Percentiles rank a stretch among this genome's conserved stretches.
Conservation (phyloP, 2,797 vertebrate species). For the Falco naumanni region DNA sequence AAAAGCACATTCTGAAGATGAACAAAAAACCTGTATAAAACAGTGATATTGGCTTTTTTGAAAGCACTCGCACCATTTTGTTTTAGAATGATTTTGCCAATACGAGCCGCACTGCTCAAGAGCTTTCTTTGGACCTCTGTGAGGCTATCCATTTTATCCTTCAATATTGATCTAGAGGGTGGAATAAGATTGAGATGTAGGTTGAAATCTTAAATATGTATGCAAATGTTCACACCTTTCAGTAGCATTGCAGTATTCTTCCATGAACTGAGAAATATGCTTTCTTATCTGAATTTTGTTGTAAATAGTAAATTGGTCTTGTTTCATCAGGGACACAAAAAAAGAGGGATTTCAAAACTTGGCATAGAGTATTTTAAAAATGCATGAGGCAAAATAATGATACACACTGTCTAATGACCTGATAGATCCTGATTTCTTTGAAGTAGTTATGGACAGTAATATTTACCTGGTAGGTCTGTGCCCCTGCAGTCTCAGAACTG, state of each 20-base stretch:
- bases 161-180: conserved; percentile 1
- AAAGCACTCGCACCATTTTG: not conserved
- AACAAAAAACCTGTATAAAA: not conserved
- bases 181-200: conserved; percentile 12
- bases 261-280: conserved; percentile 14
- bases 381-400: conserved; percentile 47
- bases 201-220: conserved; percentile 7
- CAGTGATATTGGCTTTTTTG: conserved; percentile 15
- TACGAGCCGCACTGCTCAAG: not conserved
- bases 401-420: conserved; percentile 58
- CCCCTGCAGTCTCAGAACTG: conserved; percentile 56
- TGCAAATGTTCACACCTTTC: conserved; percentile 8
- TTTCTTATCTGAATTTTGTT: conserved; percentile 36
- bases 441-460: conserved; percentile 65
- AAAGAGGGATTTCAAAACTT: conserved; percentile 40
- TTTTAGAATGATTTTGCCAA: not conserved
- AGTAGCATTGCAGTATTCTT: not conserved
- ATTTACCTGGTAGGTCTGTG: conserved; percentile 64
- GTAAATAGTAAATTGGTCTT: not conserved
- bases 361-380: conserved; percentile 54
- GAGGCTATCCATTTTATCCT: not conserved
- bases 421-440: conserved; percentile 60
- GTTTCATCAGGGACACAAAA: conserved; percentile 22
- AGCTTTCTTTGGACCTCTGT: not conserved
- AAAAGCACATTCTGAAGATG: not conserved